These are phyloP conservation scores for Entomobrya proxima DNA, from an alignment of 2,888 invertebrate genomes.

Conservation along the genomic window DNA sequence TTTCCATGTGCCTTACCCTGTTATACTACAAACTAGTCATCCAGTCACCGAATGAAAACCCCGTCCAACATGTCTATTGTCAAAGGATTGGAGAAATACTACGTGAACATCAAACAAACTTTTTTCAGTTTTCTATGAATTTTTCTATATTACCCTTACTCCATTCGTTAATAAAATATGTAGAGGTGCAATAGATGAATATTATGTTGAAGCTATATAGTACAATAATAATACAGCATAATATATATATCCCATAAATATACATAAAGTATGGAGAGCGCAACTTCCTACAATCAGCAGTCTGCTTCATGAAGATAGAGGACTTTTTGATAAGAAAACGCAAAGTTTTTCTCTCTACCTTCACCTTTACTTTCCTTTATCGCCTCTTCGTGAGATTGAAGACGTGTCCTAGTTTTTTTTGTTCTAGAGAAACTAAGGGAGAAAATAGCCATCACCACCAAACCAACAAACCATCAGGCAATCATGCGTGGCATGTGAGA, in stretches of 20 bases:
- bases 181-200: too few relatives aligned
- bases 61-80: slow-evolving; percentile 12
- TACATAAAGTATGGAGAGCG: not conserved
- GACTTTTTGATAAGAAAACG: slow-evolving; percentile 54
- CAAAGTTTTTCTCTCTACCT: slow-evolving; percentile 47
- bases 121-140: not conserved
- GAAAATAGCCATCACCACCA: slow-evolving; percentile 48
- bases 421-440: slow-evolving; percentile 31
- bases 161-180: too few relatives aligned
- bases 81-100: slow-evolving; percentile 31
- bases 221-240: too few relatives aligned
- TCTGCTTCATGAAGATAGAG: slow-evolving; percentile 46
- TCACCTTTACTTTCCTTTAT: slow-evolving; percentile 66
- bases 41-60: not conserved
- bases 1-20: not conserved
- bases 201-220: too few relatives aligned
- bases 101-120: slow-evolving; percentile 26
- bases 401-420: slow-evolving; percentile 64
- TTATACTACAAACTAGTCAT: not conserved
- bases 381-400: slow-evolving; percentile 57
- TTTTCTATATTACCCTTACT: slow-evolving; percentile 9
- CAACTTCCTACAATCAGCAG: slow-evolving; percentile 34
- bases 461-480: slow-evolving; percentile 48
- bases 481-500: slow-evolving; percentile 58
- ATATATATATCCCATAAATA: not conserved